Percentiles rank a stretch among this genome's conserved stretches.
Evolutionary conservation across 2,113 vertebrate species (phyloP).

Genomic region (Cyrtonyx montezumae): DNA sequence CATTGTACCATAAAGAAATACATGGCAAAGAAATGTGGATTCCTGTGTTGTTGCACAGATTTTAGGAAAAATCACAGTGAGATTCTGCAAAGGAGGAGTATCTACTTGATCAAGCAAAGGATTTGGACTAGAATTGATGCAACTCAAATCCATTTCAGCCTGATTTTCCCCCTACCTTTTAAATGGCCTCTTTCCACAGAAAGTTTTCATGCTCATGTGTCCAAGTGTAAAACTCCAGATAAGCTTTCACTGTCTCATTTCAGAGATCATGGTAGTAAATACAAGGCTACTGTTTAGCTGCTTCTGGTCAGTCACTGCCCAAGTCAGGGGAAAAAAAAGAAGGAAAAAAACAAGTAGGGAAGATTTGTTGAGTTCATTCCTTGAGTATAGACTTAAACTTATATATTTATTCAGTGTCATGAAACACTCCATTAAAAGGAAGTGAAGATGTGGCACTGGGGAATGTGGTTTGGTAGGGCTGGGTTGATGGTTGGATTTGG

Average conservation of each 20-base stretch:
- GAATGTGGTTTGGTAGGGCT: too few species aligned
- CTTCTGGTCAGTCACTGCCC: background rate
- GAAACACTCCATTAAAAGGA: background rate
- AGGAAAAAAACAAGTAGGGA: background rate
- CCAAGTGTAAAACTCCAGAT: background rate
- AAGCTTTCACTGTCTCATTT: background rate
- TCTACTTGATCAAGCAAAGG: background rate
- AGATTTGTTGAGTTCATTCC: background rate
- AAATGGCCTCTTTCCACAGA: background rate
- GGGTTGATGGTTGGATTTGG: too few species aligned
- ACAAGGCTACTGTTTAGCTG: background rate
- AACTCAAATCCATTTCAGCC: background rate
- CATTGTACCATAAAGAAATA: background rate
- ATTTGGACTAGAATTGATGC: background rate
- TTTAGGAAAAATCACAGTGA: background rate
- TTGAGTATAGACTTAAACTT: background rate
- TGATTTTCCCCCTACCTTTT: background rate
- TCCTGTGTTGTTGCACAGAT: background rate
- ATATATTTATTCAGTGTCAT: background rate
- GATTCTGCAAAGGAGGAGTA: background rate
- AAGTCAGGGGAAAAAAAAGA: rapidly evolving
- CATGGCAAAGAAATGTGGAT: background rate
- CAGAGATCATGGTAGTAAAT: background rate
- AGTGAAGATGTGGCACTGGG: too few species aligned
- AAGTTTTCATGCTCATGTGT: background rate